Base-by-base conservation (phyloP, 2,113 vertebrate genomes). In the Aptenodytes patagonicus region DNA sequence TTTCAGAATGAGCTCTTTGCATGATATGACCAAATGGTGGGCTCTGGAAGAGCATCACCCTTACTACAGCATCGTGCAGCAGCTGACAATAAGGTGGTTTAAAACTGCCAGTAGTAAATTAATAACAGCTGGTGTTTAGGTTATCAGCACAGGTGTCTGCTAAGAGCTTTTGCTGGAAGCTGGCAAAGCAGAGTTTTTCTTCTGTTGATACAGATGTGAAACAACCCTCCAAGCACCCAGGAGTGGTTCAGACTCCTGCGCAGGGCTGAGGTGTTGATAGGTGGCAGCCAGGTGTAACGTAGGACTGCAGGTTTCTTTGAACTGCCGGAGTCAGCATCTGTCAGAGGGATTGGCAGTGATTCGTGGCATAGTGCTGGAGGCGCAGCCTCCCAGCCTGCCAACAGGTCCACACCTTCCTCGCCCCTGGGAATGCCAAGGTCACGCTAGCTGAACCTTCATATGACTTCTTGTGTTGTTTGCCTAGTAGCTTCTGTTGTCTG, bases 91-190 rank as follows among this genome's bases (percentile, higher is more conserved):
- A 79, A 31, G 7, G 31, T 34, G 11, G 19, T 79, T 89, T 64
- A 70, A 95, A 95, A 47, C 28, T 65, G 40, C 31, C 69, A 64
- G 32, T 6, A 58, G 29, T 78, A 78, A 77, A 73, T 58, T 81
- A 62, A 6, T 40, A 78, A 68, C 72, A 92, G 68, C 38, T 76
- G 52, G 12, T 24, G 15, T 17, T 38, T 29, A 52, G 32, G 31
- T 95, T 92, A 77, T 84, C 69, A 65, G 83, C 64, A 72, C 72
- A 60, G 47, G 76, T 93, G 65, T 61, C 65, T 85, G 49, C 61
- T 64, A 52, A 61, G 58, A 70, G 36, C 49, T 91, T 55, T 61
- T 65, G n/a, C 57, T 81, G 60, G 32, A 18, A 31, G 21, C 31
- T 52, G 2, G 3, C 66, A 95, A 61, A 69, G 46, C 29, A 46